Evolutionary conservation across 1,140 invertebrate genomes (phyloP).

Genomic region (Telenomus remus): DNA sequence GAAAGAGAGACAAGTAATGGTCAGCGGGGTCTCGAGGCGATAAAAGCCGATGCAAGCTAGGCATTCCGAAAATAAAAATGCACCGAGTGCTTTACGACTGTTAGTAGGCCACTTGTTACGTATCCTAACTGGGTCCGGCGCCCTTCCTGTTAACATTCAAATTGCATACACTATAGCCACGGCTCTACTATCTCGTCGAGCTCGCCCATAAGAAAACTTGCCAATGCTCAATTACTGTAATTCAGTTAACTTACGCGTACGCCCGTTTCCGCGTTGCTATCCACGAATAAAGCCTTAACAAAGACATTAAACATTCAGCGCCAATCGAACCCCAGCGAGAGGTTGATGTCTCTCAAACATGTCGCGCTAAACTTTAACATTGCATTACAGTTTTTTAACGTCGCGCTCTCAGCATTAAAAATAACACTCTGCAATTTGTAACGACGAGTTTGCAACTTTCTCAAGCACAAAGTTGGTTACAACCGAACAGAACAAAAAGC

Average conservation of each 20-base stretch:
- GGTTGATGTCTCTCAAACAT: not conserved
- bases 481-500: not conserved
- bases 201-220: constrained; percentile 42
- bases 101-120: constrained; percentile 52
- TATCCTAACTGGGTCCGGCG: constrained; percentile 41
- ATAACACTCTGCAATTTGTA: constrained; percentile 23
- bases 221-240: constrained; percentile 50
- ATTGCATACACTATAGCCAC: constrained; percentile 42
- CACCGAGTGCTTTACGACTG: constrained; percentile 39
- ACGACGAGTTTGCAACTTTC: not conserved
- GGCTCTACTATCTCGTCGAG: constrained; percentile 32
- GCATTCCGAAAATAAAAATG: constrained; percentile 33
- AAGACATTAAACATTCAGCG: not conserved
- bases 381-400: constrained; percentile 13
- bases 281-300: not conserved
- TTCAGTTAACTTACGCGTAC: constrained; percentile 49
- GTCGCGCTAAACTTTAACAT: not conserved
- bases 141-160: constrained; percentile 52
- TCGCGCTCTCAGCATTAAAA: constrained; percentile 26
- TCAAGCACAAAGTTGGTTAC: too few relatives aligned
- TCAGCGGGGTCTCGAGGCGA: too few relatives aligned
- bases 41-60: constrained; percentile 24
- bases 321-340: not conserved
- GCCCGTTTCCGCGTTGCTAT: constrained; percentile 48
- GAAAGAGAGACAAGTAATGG: too few relatives aligned